Evolutionary conservation across 2,888 invertebrate species (phyloP), one percentile per base, ranked within the genome.

Genomic region (Alviniconcha strummeri): DNA sequence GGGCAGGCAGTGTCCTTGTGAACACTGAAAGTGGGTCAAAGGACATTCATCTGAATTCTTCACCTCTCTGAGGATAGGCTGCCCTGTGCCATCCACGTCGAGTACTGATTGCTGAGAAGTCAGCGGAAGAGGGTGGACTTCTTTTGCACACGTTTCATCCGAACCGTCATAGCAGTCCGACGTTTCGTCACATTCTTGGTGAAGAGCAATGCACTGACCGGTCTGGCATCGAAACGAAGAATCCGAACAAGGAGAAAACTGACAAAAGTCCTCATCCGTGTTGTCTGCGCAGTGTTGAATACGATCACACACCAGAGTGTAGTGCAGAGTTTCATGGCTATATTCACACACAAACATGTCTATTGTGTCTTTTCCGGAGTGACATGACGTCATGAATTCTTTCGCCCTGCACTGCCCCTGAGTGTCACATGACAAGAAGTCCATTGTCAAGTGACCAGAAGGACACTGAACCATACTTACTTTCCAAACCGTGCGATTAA

Each of bases 241-340:
- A 15, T 1, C 36, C 15, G 36, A 17, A 52, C 78, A 78, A 13
- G 52, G 52, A 5, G 19, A 52, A n/a, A 64, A 64, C 13, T n/a
- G 19, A 52, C 78, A 78, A 17, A 78, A 78, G 13, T 36, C 36
- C 52, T 78, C 78, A 64, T 78, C 78, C 6, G 78, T 60, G 52
- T 19, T 57, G 36, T 78, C 78, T 6, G 15, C 2, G 64, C 78
- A 78, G 5, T 78, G 78, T 4, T 5, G 19, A 11, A 64, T 19
- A 17, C 52, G 64, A 60, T 78, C 78, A 64, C 78, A 78, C 6
- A 78, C 78, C n/a, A 78, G 52, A 15, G 78, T 64, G 52, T 78
- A 78, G 5, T 60, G 78, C 6, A 78, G 19, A 5, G 19, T 52
- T 60, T 78, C 60, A 36, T 8, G 36, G 36, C 36, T 52, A 15